Base-by-base conservation (phyloP, 2,797 vertebrate species). In the Gadopsis marmoratus region DNA sequence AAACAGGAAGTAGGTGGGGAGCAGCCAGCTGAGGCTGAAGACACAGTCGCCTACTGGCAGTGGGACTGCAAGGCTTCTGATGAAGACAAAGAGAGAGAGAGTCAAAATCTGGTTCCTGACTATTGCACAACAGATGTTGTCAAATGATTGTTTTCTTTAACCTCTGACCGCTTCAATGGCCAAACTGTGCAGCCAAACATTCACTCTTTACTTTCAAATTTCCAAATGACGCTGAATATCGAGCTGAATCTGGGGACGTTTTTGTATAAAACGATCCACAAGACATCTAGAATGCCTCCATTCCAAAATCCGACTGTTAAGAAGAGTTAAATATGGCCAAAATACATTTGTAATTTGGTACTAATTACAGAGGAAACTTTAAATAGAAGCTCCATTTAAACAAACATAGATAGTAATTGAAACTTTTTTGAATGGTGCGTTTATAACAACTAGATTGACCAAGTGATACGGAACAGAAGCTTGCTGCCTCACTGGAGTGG, bases 1-100 rank as follows among this genome's bases (percentile, higher is more conserved):
- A 61, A 95, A 95, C 75, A 96, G 91, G 91, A 95, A 96, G 92
- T 95, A 95, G 76, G 91, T 71, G 58, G 95, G 95, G 13, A 95
- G 91, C 68, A 94, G 76, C 93, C 94, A 95, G 10, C 83, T 90
- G 56, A 95, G 90, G 73, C 82, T 83, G 90, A 95, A 94, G 53
- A 94, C 66, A 9, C 84, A 87, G 68, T 91, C 77, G 0, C 79
- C 80, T 2, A 88, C 87, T 0, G 90, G 90, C 71, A 95, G 81
- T 62, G 93, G 93, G 62, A 95, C 78, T 0, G 62, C 65, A 6
- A 95, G 78, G 45, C 91, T 87, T 81, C 95, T 95, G 87, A 6
- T 69, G 26, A 67, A 53, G 56, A 72, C 2, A 26, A 39, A 31
- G 45, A 55, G 14, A n/a, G 21, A 31, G 21, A 68, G 12, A 60